Evolutionary conservation across 2,113 vertebrate species (phyloP), one percentile per base, ranked within the genome.

Genomic region (Tychaedon coryphoeus): DNA sequence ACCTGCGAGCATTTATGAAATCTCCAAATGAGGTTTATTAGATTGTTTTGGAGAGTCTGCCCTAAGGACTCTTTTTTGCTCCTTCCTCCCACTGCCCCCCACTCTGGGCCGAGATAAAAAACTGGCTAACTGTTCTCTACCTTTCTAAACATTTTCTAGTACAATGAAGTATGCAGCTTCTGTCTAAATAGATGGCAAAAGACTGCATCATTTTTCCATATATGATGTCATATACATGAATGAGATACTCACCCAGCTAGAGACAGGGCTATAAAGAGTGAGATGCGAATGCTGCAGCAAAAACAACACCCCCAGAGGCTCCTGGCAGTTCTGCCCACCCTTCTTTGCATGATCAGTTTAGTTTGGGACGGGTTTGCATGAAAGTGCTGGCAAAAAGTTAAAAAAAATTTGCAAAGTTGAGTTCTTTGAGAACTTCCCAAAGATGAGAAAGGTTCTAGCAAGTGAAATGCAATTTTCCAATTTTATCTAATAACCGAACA

Each of bases 171-270:
- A 70, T 12, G 28, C 38, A 72, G 26, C 62, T 88, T 80, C 64
- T 34, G 23, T 29, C 15, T 62, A 86, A 73, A 70, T 6, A 5
- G 42, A 48, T 24, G 42, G 38, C 53, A 86, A 76, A 82, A 69
- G 12, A 56, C 19, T 10, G 25, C n/a, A 65, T 47, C 8, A 34
- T 20, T 73, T 73, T 54, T 64, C 24, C 66, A 61, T 14, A 47
- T 8, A 25, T 3, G 17, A 24, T 53, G 29, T 9, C 6, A 3
- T 15, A 34, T 1, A 1, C 13, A 15, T 2, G 3, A 12, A 36
- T 1, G 17, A 42, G 51, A 77, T 6, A 28, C 6, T 14, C 42
- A 45, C 9, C 8, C 48, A 72, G 17, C 34, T 5, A 25, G 8
- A 89, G 38, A 25, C 2, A 43, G 0, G 1, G 3, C 34, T 78